phyloP scores from a whole-genome alignment of 2,113 vertebrate species.

The Entelurus aequoreus region DNA sequence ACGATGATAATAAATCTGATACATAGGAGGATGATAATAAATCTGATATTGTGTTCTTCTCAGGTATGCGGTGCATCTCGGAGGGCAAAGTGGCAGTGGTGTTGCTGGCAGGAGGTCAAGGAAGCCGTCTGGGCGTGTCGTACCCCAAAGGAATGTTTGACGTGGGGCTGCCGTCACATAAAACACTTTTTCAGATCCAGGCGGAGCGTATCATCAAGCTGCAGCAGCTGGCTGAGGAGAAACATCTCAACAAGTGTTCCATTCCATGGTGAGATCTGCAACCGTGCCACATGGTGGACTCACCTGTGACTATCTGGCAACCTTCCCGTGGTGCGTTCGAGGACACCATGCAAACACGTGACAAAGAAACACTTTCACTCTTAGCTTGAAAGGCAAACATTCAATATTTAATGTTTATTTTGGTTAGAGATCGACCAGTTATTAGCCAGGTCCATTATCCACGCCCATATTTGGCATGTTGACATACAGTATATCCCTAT shows the following conservation, averaged over 20 bases:
- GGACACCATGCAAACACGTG: background rate
- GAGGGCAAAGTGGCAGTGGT: constrained; percentile 84
- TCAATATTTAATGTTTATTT: too few species aligned
- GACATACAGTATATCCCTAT: too few species aligned
- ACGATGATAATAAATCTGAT: too few species aligned
- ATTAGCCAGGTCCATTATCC: too few species aligned
- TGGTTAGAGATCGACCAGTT: too few species aligned
- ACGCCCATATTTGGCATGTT: too few species aligned
- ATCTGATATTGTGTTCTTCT: background rate
- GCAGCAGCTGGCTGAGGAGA: constrained; percentile 80
- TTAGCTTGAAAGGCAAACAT: too few species aligned
- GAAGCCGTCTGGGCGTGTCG: constrained; percentile 86
- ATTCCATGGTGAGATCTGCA: constrained; percentile 84
- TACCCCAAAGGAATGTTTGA: constrained; percentile 98
- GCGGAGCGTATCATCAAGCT: constrained; percentile 89
- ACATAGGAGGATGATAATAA: too few species aligned
- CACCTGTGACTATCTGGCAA: background rate
- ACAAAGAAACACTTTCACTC: too few species aligned
- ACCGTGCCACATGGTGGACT: too few species aligned
- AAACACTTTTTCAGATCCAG: constrained; percentile 98
- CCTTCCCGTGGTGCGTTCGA: background rate
- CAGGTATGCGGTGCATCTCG: constrained; percentile 80
- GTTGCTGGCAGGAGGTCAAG: constrained; percentile 91
- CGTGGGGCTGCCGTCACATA: constrained; percentile 88
- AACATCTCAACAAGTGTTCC: constrained; percentile 71